A percentile compares a stretch with the other conserved stretches of the same genome.
Evolutionary conservation across 2,797 vertebrate genomes (phyloP).

Genomic region (Glossophaga mutica): DNA sequence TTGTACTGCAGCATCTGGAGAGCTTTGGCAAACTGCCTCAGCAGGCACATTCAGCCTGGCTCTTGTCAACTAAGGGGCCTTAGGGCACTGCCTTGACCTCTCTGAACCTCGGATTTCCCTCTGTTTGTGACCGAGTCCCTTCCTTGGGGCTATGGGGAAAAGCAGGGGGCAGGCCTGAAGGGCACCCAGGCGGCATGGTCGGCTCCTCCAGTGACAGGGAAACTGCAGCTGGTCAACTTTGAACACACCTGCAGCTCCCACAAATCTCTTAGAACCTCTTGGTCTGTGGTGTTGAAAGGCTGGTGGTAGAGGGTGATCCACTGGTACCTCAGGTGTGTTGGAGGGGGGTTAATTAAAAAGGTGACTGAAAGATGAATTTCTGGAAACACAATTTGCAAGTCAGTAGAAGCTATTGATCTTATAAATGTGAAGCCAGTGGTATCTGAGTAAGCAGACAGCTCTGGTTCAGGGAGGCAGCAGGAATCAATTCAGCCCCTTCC

Average conservation of each 20-base stretch:
- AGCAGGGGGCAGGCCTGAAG: not conserved
- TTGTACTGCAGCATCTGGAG: not conserved
- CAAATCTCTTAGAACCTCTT: accelerated
- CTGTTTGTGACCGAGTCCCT: not conserved
- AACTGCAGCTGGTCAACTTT: accelerated
- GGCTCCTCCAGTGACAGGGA: not conserved
- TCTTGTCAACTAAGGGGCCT: not conserved
- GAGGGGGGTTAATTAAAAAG: slow-evolving; percentile 68
- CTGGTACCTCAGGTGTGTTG: not conserved
- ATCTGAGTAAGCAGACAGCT: not conserved
- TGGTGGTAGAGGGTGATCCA: not conserved
- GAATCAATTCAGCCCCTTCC: not conserved
- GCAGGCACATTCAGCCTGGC: not conserved
- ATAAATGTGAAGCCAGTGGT: slow-evolving; percentile 70
- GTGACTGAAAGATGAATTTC: slow-evolving; percentile 56
- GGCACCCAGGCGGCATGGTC: not conserved
- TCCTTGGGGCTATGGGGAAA: not conserved
- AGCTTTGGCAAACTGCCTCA: not conserved
- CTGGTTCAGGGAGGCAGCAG: not conserved
- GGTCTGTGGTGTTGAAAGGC: not conserved
- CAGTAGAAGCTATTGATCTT: slow-evolving; percentile 71
- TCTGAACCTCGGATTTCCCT: not conserved
- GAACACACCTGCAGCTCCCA: not conserved
- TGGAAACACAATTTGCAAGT: slow-evolving; percentile 48
- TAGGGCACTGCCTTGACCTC: not conserved